Conservation (phyloP, 92 coral and sea anemone genomes). For the Bergia puertoricense region DNA sequence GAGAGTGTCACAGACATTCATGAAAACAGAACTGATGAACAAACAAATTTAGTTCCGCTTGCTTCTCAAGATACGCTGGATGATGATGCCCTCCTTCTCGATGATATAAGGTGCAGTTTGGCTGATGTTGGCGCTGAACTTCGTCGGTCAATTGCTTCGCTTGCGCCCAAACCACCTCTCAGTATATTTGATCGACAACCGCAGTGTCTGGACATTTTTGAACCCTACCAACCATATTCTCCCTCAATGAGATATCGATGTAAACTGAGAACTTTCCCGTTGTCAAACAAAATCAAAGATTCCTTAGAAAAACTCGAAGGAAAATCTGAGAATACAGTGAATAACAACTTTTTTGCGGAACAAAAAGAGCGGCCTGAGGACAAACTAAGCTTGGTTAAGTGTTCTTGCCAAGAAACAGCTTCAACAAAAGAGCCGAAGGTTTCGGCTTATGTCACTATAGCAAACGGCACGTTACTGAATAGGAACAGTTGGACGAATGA, state of each 20-base stretch:
- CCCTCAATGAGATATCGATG: background rate
- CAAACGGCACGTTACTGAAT: background rate
- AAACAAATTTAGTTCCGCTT: background rate
- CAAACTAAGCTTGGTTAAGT: background rate
- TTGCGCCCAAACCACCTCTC: background rate
- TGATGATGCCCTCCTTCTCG: background rate
- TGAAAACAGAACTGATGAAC: background rate
- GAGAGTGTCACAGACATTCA: background rate
- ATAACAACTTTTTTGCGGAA: background rate
- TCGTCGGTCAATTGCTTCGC: background rate
- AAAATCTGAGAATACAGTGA: background rate
- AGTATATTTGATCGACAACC: slow-evolving; percentile 9
- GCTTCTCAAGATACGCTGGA: background rate
- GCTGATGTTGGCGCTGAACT: slow-evolving; percentile 8
- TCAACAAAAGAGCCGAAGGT: background rate
- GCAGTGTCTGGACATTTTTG: background rate
- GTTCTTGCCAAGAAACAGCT: slow-evolving; percentile 25
- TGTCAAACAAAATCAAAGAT: background rate
- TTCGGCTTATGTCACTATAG: background rate
- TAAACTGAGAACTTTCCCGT: background rate
- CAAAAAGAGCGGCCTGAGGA: background rate
- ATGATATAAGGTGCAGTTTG: background rate
- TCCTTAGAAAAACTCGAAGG: background rate
- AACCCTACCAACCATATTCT: background rate
- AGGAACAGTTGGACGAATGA: background rate